Base-by-base conservation (phyloP, 2,797 vertebrate species). In the Poecile montanus region DNA sequence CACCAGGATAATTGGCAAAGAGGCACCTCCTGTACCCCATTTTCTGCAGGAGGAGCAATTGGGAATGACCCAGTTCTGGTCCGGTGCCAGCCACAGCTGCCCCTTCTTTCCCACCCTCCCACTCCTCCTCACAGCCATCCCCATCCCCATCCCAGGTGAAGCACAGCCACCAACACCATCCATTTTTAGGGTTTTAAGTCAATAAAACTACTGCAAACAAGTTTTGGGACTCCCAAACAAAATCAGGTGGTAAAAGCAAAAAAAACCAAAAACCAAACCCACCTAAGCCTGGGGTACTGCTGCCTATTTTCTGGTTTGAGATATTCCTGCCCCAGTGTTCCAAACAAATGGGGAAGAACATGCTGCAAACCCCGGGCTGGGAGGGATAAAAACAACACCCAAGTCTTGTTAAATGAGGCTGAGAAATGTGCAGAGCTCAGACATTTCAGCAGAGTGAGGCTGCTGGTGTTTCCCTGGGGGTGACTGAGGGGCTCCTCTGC, bases 21-120 rank as follows among this genome's bases (percentile, higher is more conserved):
- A 58, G 29, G 26, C 0, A 7, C 8, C 36, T 62, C 10, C 57
- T 81, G 44, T 4, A 0, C 2, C 15, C 17, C 9, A 0, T n/a
- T 77, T 36, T 9, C 65, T 50, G 30, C 87, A 54, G 60, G 56
- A 53, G 38, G 7, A 57, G 20, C 6, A 36, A 5, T 0, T 25
- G 48, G 32, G 44, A 20, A 36, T 0, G 27, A 11, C 4, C 30
- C 25, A 4, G 66, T 2, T 30, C 22, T 36, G 4, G 0, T 51
- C 12, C 57, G 18, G 73, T 23, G 45, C n/a, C 22, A 61, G 27
- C 14, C 60, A 10, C 42, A 53, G 56, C 61, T 68, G 50, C n/a
- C 9, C 17, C 17, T 25, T 2, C 2, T 2, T 34, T 38, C 23
- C 2, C 29, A 26, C 19, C 38, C 13, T 86, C 53, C 57, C 6